Percentiles rank a stretch among this genome's conserved stretches.
These are phyloP conservation scores for Stictonetta naevosa DNA, from an alignment of 2,113 vertebrate genomes.

Conservation along the genomic window DNA sequence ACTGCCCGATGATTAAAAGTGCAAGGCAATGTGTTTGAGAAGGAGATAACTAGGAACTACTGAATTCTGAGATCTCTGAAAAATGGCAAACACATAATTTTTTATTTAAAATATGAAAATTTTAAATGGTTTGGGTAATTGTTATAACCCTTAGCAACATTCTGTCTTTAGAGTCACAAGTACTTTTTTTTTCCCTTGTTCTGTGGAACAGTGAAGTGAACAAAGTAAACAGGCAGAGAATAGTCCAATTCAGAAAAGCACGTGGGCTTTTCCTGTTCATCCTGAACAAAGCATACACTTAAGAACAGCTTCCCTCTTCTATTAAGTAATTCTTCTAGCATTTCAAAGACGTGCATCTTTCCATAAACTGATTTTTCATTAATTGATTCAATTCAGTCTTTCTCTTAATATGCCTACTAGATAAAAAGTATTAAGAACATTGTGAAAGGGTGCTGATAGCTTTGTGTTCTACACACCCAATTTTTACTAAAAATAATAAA, in stretches of 20 bases:
- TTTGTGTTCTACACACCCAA: neutral
- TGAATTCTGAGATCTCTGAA: neutral
- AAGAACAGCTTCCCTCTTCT: neutral
- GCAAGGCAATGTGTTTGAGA: neutral
- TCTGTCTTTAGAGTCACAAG: neutral
- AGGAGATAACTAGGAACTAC: neutral
- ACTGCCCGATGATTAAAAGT: neutral
- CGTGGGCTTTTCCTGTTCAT: neutral
- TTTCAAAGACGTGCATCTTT: neutral
- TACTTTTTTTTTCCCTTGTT: neutral
- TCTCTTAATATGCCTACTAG: neutral
- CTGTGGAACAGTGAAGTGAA: neutral
- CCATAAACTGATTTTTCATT: neutral
- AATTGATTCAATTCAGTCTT: neutral
- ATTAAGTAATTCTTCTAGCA: neutral
- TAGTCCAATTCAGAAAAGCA: neutral
- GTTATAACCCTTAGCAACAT: neutral
- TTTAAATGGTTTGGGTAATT: neutral
- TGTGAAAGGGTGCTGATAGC: neutral
- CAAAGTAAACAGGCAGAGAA: neutral
- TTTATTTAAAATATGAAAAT: neutral
- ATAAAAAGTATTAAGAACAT: neutral
- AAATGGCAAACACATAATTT: neutral
- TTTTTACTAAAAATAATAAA: neutral
- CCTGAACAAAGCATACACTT: neutral